Evolutionary conservation across 2,113 vertebrate genomes (phyloP), one percentile per base, ranked within the genome.

Genomic region (Ceuthmochares aereus): DNA sequence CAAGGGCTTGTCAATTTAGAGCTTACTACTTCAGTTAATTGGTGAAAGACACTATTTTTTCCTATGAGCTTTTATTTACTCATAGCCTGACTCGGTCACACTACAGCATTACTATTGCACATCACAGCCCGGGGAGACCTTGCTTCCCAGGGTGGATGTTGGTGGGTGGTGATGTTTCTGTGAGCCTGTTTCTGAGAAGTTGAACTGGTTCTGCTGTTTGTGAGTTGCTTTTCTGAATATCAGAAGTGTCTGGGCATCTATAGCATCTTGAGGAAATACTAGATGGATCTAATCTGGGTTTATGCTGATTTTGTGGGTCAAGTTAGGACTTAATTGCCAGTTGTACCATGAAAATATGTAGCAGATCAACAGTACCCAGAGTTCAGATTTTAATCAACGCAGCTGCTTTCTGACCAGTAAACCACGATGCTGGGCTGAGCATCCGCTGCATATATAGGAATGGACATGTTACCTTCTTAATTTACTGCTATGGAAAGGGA

Each of bases 361-460:
- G 29, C 20, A 47, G 47, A 54, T 27, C 23, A 54, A 7, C 7
- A 10, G 58, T 36, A 32, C 26, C 19, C 0, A 0, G 2, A 69
- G 55, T 34, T 76, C 21, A 70, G 87, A 42, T 85, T 83, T 77
- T 67, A 85, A 80, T 69, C 45, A 49, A 14, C 4, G 3, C 20
- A 36, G 34, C 45, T 77, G 60, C 30, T 78, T 70, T 92, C 37
- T 83, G 64, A 40, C 21, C 26, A 18, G 16, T 62, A 54, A 40
- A 37, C 56, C 8, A 20, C 1, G 0, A 9, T 60, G 12, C 29
- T 32, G 23, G 4, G 21, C 26, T 52, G 25, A 54, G 52, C 14
- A 26, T 54, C 52, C 49, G 79, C 43, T 3, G 12, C 15, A 0
- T 25, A 3, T 3, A 14, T 32, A 74, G 16, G 29, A 66, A 5